Conservation (phyloP, 2,888 invertebrate species). For the Acleris cristana region DNA sequence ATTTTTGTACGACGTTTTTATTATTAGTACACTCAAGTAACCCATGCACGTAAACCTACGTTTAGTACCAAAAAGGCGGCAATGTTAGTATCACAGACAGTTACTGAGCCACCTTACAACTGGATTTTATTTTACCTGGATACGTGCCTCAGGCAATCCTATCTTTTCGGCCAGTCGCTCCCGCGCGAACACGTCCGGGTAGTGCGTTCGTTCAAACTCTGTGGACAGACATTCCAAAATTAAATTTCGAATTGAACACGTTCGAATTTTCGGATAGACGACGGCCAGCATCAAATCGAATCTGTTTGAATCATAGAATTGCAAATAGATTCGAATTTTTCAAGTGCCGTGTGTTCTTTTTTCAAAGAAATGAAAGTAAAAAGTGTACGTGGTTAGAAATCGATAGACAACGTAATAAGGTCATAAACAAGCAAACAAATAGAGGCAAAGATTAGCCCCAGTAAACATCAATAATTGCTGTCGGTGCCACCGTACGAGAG, state of each 20-base stretch:
- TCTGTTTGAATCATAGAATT: constrained; percentile 25
- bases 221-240: constrained; percentile 50
- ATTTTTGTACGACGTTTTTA: too few species aligned
- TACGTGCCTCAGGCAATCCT: constrained; percentile 99
- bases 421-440: constrained; percentile 54
- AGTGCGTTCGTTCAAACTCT: constrained; percentile 99
- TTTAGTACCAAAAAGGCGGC: constrained; percentile 33
- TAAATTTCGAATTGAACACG: constrained; percentile 43
- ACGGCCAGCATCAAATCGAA: constrained; percentile 32
- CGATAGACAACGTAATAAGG: constrained; percentile 38
- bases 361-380: too few species aligned
- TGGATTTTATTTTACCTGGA: constrained; percentile 94
- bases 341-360: too few species aligned
- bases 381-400: background rate
- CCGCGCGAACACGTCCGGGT: constrained; percentile 98
- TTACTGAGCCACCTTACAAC: constrained; percentile 70
- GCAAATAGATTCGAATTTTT: background rate
- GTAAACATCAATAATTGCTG: constrained; percentile 71
- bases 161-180: constrained; percentile 98
- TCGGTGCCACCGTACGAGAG: constrained; percentile 66
- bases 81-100: constrained; percentile 47
- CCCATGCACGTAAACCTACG: constrained; percentile 10
- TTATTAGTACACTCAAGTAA: background rate
- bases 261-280: constrained; percentile 38
- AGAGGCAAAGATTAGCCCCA: constrained; percentile 68